Conservation (phyloP, 2,113 vertebrate genomes). For the Tretioscincus oriximinensis region DNA sequence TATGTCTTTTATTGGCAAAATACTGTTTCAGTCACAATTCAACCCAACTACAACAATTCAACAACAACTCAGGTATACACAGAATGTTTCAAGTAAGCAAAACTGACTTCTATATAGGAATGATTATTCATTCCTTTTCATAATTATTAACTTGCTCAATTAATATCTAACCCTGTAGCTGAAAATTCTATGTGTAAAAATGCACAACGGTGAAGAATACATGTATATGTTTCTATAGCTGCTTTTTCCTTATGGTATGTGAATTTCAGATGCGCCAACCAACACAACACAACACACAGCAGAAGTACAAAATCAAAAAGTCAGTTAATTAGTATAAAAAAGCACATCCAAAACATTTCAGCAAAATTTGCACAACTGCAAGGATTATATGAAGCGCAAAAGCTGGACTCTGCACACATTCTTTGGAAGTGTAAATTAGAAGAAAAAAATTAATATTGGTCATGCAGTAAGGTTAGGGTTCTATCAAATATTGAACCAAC, state of each 20-base stretch:
- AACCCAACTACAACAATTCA: too few species aligned
- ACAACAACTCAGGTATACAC: neutral
- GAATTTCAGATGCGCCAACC: slow-evolving; percentile 78
- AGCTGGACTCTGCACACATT: slow-evolving; percentile 76
- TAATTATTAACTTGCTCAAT: neutral
- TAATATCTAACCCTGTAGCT: neutral
- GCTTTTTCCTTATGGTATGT: slow-evolving; percentile 35
- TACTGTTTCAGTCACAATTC: too few species aligned
- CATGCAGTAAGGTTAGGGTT: slow-evolving; percentile 81
- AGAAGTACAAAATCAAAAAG: slow-evolving; percentile 74
- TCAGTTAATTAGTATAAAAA: slow-evolving; percentile 80
- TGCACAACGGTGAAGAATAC: neutral
- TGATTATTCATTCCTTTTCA: neutral
- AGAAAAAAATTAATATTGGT: slow-evolving; percentile 80
- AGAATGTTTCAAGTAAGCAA: neutral
- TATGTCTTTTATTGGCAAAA: neutral
- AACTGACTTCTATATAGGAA: neutral
- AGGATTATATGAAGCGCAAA: slow-evolving; percentile 75
- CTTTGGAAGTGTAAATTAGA: slow-evolving; percentile 70
- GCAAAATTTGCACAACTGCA: slow-evolving; percentile 65
- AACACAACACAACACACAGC: slow-evolving; percentile 74
- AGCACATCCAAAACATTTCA: slow-evolving; percentile 75
- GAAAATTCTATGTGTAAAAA: slow-evolving; percentile 1
- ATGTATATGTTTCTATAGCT: neutral
- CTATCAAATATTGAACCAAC: slow-evolving; percentile 83